phyloP scores from a whole-genome alignment of 2,888 invertebrate species.

The Plusia festucae region DNA sequence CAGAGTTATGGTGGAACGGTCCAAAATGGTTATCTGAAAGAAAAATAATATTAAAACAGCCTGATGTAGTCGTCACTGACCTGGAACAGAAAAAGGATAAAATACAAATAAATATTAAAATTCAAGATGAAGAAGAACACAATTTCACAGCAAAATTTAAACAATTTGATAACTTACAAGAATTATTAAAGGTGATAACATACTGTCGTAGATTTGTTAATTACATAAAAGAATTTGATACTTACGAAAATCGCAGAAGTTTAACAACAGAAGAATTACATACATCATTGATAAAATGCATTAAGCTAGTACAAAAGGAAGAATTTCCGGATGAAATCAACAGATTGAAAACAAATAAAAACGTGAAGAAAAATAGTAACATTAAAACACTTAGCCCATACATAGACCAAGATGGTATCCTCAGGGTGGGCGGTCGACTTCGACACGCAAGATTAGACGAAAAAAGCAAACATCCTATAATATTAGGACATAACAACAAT shows the following conservation, averaged over 20 bases:
- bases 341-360: constrained; percentile 1
- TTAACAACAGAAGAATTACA: constrained; percentile 11
- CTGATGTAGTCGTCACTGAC: constrained; percentile 13
- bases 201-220: too few species aligned
- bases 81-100: constrained; percentile 15
- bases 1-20: constrained; percentile 51
- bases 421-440: constrained; percentile 12
- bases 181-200: too few species aligned
- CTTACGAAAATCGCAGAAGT: not conserved
- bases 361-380: not conserved
- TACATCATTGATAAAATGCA: not conserved
- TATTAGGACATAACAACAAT: constrained; percentile 4
- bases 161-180: too few species aligned
- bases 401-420: constrained; percentile 1
- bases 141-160: too few species aligned
- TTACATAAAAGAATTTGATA: too few species aligned
- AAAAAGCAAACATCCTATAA: constrained; percentile 1
- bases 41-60: constrained; percentile 15
- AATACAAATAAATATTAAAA: too few species aligned
- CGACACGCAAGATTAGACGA: not conserved
- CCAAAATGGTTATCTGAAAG: constrained; percentile 37
- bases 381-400: constrained; percentile 3
- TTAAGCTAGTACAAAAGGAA: constrained; percentile 1
- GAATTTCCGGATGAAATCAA: constrained; percentile 6
- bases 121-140: too few species aligned